Evolutionary conservation across 1,140 invertebrate species (phyloP).

Genomic region (Apis laboriosa): DNA sequence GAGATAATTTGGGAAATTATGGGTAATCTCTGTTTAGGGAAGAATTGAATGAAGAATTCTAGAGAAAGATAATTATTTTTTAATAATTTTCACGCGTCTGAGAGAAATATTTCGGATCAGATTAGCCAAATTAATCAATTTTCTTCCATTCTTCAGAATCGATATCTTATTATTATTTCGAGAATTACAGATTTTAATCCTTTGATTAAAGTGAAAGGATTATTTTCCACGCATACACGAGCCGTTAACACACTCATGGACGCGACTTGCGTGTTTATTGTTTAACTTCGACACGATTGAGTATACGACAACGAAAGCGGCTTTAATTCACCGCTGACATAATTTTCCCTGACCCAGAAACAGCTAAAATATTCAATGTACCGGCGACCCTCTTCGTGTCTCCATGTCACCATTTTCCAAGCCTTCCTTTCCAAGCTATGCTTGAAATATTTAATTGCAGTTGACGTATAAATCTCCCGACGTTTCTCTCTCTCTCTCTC

Average conservation of each 20-base stretch:
- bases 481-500: too few species aligned
- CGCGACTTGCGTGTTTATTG: constrained; percentile 45
- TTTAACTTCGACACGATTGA: constrained; percentile 32
- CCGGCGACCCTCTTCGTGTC: constrained; percentile 49
- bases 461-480: not conserved
- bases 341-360: constrained; percentile 72
- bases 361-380: constrained; percentile 64
- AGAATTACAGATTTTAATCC: not conserved
- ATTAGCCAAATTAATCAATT: too few species aligned
- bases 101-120: too few species aligned
- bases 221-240: too few species aligned
- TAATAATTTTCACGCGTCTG: too few species aligned
- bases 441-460: constrained; percentile 45
- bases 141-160: too few species aligned
- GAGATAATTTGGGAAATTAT: not conserved
- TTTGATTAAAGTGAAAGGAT: not conserved
- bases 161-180: too few species aligned
- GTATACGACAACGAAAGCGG: constrained; percentile 59
- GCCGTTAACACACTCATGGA: not conserved
- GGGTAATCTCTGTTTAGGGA: not conserved
- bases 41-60: not conserved
- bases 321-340: constrained; percentile 71
- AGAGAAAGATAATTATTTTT: too few species aligned
- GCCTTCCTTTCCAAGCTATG: constrained; percentile 25
- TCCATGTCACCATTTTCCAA: constrained; percentile 49